phyloP scores from a whole-genome alignment of 2,888 invertebrate species.

The Sminthurides aquaticus region DNA sequence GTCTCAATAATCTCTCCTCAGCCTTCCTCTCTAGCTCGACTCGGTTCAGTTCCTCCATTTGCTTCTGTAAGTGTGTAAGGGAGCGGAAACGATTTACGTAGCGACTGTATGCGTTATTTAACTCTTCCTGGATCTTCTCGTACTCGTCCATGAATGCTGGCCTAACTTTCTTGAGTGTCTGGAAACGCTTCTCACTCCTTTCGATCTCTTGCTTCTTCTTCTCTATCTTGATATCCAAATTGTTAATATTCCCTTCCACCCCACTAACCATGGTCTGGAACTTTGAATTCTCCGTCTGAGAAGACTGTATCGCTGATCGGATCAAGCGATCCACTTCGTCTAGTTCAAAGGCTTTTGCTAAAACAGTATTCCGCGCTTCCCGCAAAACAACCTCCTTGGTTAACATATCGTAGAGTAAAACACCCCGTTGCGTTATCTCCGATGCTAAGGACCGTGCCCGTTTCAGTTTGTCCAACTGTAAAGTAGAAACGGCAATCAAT shows the following conservation, averaged over 20 bases:
- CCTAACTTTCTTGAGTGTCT: conserved; percentile 88
- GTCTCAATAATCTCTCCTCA: conserved; percentile 57
- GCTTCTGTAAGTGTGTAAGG: conserved; percentile 77
- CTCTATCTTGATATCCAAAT: conserved; percentile 83
- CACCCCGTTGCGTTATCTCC: conserved; percentile 85
- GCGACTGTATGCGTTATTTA: conserved; percentile 73
- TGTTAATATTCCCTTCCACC: conserved; percentile 79
- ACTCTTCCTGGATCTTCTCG: conserved; percentile 74
- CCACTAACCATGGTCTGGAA: conserved; percentile 71
- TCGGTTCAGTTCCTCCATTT: conserved; percentile 71
- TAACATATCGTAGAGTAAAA: conserved; percentile 79
- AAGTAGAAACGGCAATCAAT: too few species aligned
- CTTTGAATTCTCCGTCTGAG: conserved; percentile 63
- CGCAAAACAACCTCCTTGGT: conserved; percentile 68
- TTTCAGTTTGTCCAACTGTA: conserved; percentile 74
- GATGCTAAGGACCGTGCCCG: conserved; percentile 77
- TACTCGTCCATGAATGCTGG: conserved; percentile 97
- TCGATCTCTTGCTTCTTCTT: conserved; percentile 81
- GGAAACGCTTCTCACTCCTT: conserved; percentile 83
- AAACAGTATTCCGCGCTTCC: conserved; percentile 69
- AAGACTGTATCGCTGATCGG: conserved; percentile 63
- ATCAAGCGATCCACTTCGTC: conserved; percentile 71
- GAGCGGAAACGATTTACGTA: conserved; percentile 84
- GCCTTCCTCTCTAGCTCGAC: conserved; percentile 65
- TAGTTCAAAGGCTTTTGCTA: conserved; percentile 74